A percentile compares a stretch with the other conserved stretches of the same genome.
Evolutionary conservation across 2,888 invertebrate genomes (phyloP).

Genomic region (Malacosoma neustria): DNA sequence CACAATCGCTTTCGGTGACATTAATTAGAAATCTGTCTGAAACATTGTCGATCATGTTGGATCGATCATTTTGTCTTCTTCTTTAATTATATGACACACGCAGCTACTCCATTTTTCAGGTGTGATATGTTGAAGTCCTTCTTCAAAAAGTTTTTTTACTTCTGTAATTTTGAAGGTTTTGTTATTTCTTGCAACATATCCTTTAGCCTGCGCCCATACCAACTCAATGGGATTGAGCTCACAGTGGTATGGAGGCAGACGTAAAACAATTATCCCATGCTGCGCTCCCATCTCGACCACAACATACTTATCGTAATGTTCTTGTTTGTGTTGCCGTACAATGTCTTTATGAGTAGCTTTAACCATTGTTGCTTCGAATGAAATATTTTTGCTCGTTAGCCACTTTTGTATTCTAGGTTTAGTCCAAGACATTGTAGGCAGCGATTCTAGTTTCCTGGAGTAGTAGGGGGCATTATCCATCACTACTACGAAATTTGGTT

Average conservation of each 20-base stretch:
- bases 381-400: no score
- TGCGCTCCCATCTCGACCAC: constrained; percentile 10
- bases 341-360: no score
- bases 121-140: constrained; percentile 9
- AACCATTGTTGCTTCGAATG: no score
- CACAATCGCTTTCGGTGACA: constrained; percentile 10
- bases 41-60: constrained; percentile 1
- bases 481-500: no score
- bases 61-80: constrained; percentile 6
- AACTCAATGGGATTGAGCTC: constrained; percentile 7
- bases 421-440: no score
- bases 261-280: constrained; percentile 6
- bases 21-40: constrained; percentile 10
- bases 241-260: constrained; percentile 8
- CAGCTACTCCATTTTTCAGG: constrained; percentile 11
- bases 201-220: constrained; percentile 4
- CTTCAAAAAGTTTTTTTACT: constrained; percentile 6
- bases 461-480: no score
- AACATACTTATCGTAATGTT: constrained; percentile 5
- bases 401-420: no score
- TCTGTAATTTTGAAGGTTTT: constrained; percentile 8
- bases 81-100: constrained; percentile 13
- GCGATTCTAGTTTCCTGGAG: no score
- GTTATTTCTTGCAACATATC: constrained; percentile 1
- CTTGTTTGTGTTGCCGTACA: constrained; percentile 1